Base-by-base conservation (phyloP, 1,140 invertebrate genomes). In the Lerema accius region DNA sequence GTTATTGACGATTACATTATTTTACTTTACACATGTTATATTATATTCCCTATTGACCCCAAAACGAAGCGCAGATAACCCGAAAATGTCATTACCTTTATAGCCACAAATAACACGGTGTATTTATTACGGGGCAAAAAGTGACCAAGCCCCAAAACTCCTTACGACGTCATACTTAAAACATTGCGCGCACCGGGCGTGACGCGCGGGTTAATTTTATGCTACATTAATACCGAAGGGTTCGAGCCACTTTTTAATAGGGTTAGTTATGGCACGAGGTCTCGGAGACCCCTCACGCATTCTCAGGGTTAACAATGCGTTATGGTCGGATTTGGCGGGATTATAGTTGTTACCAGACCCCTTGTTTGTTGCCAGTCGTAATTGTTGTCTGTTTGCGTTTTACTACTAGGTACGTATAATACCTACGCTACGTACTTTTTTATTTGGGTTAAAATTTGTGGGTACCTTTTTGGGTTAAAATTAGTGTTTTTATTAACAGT, bases 141-240 rank as follows among this genome's bases (percentile, higher is more conserved):
- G 48, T 69, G 63, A 67, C 55, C 65, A 60, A 72, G 66, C 72
- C 66, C 66, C 65, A 68, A 68, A 65, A 69, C 50, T 70, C 60
- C 64, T 75, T 49, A 62, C 68, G 55, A 63, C 58, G 56, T 46
- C 72, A 67, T 75, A 80, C 65, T 82, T 80, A 80, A 75, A 82
- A 78, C 75, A 80, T 71, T 56, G 75, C 71, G 66, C 58, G 75
- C 80, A 76, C 40, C 71, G 63, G 63, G 73, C 83, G 78, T 86
- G 76, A 86, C 82, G 80, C 71, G 65, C 80, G 73, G 80, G 73
- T 89, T 89, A 86, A 88, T 90, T 90, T 90, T 90, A 86, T 88
- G 86, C 85, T 90, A 88, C 85, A 88, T 90, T 90, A 90, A 86
- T 82, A 77, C 69, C 62, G 73, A 70, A 78, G 82, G 78, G 75